These are phyloP conservation scores for Drosophila anomalata DNA, from an alignment of 2,888 invertebrate species.

Conservation along the genomic window DNA sequence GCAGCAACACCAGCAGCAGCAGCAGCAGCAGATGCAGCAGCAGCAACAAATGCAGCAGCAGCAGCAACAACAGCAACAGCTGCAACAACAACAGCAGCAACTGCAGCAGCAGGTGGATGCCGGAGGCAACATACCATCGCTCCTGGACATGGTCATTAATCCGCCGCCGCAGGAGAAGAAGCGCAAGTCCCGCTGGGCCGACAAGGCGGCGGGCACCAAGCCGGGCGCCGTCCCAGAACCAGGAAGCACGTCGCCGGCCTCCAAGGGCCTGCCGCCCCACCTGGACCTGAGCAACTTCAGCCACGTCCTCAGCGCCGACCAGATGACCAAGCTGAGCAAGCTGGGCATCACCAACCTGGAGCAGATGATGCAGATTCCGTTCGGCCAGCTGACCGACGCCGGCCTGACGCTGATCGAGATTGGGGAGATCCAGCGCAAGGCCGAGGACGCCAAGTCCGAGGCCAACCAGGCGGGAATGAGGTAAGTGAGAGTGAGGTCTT, in stretches of 20 bases:
- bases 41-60: conserved; percentile 29
- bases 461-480: not conserved
- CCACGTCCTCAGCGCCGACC: conserved; percentile 85
- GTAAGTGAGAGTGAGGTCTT: not conserved
- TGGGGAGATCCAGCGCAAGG: conserved; percentile 87
- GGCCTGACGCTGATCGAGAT: conserved; percentile 87
- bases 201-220: conserved; percentile 42
- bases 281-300: conserved; percentile 86
- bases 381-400: conserved; percentile 86
- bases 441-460: conserved; percentile 70
- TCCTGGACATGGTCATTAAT: conserved; percentile 83
- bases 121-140: conserved; percentile 75
- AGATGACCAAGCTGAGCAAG: conserved; percentile 86
- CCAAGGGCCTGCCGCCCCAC: conserved; percentile 81
- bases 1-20: conserved; percentile 37
- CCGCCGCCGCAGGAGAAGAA: conserved; percentile 80
- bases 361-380: conserved; percentile 86
- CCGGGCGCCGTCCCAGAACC: not conserved
- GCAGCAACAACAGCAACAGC: conserved; percentile 23
- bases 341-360: conserved; percentile 87
- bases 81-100: conserved; percentile 43
- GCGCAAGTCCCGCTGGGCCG: conserved; percentile 83
- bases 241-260: conserved; percentile 5
- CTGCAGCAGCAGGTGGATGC: conserved; percentile 19
- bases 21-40: conserved; percentile 22